These are phyloP conservation scores for Lapara coniferarum DNA, from an alignment of 2,888 invertebrate species.

Conservation along the genomic window DNA sequence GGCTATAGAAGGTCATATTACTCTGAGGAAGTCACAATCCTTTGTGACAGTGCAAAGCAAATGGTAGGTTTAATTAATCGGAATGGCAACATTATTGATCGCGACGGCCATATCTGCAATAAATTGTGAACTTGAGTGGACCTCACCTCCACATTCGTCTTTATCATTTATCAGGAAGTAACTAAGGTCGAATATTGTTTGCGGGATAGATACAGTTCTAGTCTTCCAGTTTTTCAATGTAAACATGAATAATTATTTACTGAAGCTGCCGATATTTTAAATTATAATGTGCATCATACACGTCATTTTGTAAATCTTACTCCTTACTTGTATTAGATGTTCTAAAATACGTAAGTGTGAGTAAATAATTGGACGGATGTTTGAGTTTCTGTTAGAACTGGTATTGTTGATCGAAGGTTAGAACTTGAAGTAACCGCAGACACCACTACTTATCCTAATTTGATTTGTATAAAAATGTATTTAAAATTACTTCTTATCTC, in stretches of 20 bases:
- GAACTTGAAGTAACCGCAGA: too few species aligned
- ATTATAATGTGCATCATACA: neutral
- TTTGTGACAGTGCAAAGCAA: neutral
- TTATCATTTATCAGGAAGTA: constrained; percentile 16
- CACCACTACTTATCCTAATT: too few species aligned
- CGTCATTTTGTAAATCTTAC: too few species aligned
- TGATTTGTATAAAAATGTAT: too few species aligned
- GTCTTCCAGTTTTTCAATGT: neutral
- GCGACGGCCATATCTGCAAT: constrained; percentile 12
- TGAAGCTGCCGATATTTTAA: neutral
- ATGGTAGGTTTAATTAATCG: constrained; percentile 10
- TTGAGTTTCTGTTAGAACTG: too few species aligned
- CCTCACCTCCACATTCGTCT: constrained; percentile 18
- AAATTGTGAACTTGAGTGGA: constrained; percentile 18
- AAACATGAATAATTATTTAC: neutral
- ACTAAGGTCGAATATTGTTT: neutral
- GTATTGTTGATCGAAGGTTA: too few species aligned
- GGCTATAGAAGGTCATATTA: too few species aligned
- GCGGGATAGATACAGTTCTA: neutral
- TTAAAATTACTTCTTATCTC: too few species aligned
- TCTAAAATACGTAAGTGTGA: too few species aligned
- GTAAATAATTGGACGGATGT: too few species aligned
- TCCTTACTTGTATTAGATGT: too few species aligned
- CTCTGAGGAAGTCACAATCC: neutral
- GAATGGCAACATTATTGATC: constrained; percentile 18